These are phyloP conservation scores for Cariama cristata DNA, from an alignment of 2,113 vertebrate genomes.

Conservation along the genomic window DNA sequence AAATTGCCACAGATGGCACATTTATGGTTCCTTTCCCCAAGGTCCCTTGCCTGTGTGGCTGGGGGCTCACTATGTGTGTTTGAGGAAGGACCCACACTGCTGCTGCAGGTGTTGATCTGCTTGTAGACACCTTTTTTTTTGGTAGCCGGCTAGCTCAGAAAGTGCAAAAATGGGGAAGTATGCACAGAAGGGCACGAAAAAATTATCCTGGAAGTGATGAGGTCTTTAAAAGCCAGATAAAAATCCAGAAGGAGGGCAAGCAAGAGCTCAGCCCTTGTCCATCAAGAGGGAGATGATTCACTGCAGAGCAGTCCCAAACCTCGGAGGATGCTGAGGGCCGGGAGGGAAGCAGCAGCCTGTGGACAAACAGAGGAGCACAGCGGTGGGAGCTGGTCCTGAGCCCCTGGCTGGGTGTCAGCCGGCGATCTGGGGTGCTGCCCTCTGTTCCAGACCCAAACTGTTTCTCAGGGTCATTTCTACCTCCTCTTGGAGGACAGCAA, in stretches of 20 bases:
- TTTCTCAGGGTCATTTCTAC: background rate
- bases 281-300: fast-evolving
- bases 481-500: background rate
- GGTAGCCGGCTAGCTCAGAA: background rate
- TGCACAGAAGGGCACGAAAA: background rate
- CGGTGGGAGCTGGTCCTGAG: background rate
- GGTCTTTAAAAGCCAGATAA: background rate
- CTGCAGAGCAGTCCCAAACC: background rate
- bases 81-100: background rate
- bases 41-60: background rate
- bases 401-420: background rate
- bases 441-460: background rate
- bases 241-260: background rate
- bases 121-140: background rate
- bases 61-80: background rate
- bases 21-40: background rate
- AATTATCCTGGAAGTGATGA: background rate
- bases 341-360: background rate
- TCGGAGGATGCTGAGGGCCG: background rate
- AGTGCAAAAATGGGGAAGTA: background rate
- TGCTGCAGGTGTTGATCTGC: background rate
- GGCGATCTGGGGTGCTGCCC: background rate
- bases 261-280: background rate
- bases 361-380: fast-evolving
- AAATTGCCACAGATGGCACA: slow-evolving; percentile 34